A percentile compares a stretch with the other conserved stretches of the same genome.
phyloP scores from a whole-genome alignment of 2,888 invertebrate genomes.

The Seira sanloemensis region DNA sequence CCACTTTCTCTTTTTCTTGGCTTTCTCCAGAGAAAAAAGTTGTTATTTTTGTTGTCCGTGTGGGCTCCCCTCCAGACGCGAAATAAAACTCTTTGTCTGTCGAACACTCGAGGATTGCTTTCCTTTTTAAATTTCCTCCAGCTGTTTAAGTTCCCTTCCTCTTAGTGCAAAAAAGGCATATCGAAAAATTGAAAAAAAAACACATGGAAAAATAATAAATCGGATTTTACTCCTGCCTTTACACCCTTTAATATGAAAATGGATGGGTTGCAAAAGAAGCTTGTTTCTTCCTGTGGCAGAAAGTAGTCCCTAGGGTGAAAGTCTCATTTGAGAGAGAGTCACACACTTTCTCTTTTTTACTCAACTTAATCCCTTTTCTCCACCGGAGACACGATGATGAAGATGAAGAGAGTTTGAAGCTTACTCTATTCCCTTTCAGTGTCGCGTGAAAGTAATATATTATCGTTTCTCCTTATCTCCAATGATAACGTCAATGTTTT shows the following conservation, averaged over 20 bases:
- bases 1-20: neutral
- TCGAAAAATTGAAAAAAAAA: slow-evolving; percentile 39
- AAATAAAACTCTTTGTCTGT: neutral
- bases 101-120: neutral
- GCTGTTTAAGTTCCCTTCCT: slow-evolving; percentile 20
- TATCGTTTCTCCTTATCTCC: slow-evolving; percentile 35
- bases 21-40: no score
- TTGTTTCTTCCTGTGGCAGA: neutral
- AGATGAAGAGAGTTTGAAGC: no score
- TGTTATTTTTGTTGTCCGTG: no score
- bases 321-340: neutral
- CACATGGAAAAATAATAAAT: slow-evolving; percentile 42
- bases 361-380: no score
- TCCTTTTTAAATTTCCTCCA: slow-evolving; percentile 42
- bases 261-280: no score
- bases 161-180: neutral
- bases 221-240: neutral
- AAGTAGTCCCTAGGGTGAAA: slow-evolving; percentile 20
- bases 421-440: slow-evolving; percentile 35
- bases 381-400: no score
- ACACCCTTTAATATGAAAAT: neutral
- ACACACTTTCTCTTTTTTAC: slow-evolving; percentile 5
- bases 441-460: slow-evolving; percentile 44
- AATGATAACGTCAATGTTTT: slow-evolving; percentile 9
- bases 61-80: no score